Evolutionary conservation across 2,113 vertebrate genomes (phyloP), one percentile per base, ranked within the genome.

Genomic region (Onychostruthus taczanowskii): DNA sequence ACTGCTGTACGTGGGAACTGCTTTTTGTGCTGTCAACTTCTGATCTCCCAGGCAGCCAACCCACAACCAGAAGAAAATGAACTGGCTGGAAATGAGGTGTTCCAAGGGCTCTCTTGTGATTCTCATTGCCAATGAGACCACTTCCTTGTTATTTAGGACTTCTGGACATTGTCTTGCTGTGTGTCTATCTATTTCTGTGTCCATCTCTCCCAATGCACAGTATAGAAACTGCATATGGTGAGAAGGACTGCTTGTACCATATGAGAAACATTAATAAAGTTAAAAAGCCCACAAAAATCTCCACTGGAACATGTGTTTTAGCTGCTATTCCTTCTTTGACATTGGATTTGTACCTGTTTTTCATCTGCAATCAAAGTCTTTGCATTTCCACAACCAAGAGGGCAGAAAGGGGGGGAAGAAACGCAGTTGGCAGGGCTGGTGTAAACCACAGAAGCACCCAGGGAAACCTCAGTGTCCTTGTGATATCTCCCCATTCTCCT

Each of bases 111-210:
- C 93, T 85, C 86, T 91, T 59, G 41, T 77, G 59, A 62, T 94
- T 96, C 72, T 63, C 56, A 85, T 17, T 96, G 90, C 88, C 86
- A 77, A 50, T 81, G 62, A 93, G 67, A 94, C 88, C 58, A 64
- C 16, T 95, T 87, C 79, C 67, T 83, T 89, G 79, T 92, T 94
- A 93, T 92, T 93, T 92, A 69, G 80, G 77, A 89, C 62, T 94
- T 92, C 74, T 85, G 93, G 84, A 96, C 74, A 91, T 89, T 93
- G 50, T 63, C 86, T 96, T 73, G 37, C 64, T 43, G 61, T 78
- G 83, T 50, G 37, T 94, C 59, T 63, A 2, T 53, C 79, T 89
- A 82, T 93, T 92, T 95, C 94, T 95, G 44, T 94, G 95, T 91
- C 93, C 87, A 31, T 92, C 79, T 68, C 61, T 78, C 52, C 49